phyloP scores from a whole-genome alignment of 2,888 invertebrate genomes.

The Erebia ligea region DNA sequence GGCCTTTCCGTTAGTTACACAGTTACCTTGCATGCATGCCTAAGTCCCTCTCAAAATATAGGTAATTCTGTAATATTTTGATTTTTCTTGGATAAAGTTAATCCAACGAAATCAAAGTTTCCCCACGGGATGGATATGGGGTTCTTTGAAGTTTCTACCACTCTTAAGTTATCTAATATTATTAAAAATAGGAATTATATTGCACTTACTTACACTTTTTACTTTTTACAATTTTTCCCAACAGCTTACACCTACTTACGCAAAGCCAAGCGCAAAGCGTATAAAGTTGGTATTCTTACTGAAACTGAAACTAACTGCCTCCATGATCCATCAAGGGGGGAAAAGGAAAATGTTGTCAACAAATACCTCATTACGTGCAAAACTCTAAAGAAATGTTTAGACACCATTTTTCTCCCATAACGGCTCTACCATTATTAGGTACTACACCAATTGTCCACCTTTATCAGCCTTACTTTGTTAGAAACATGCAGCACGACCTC shows the following conservation, averaged over 20 bases:
- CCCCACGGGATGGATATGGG: too few relatives aligned
- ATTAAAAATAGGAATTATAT: neutral
- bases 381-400: slow-evolving; percentile 13
- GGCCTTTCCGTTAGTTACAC: too few relatives aligned
- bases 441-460: slow-evolving; percentile 11
- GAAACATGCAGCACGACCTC: slow-evolving; percentile 35
- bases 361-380: neutral
- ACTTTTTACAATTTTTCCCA: too few relatives aligned
- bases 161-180: too few relatives aligned
- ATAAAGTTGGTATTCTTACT: neutral
- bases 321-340: neutral
- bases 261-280: too few relatives aligned
- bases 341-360: neutral
- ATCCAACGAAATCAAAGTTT: too few relatives aligned
- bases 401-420: slow-evolving; percentile 11
- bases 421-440: neutral
- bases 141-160: too few relatives aligned
- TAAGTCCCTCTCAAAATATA: too few relatives aligned
- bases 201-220: neutral
- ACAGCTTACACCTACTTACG: too few relatives aligned
- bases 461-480: slow-evolving; percentile 26
- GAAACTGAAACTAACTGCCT: neutral
- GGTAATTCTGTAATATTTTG: too few relatives aligned
- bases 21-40: too few relatives aligned
- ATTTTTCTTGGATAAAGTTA: too few relatives aligned